A percentile compares a stretch with the other conserved stretches of the same genome.
phyloP scores from a whole-genome alignment of 2,888 invertebrate genomes.

The Ecliptopera silaceata region DNA sequence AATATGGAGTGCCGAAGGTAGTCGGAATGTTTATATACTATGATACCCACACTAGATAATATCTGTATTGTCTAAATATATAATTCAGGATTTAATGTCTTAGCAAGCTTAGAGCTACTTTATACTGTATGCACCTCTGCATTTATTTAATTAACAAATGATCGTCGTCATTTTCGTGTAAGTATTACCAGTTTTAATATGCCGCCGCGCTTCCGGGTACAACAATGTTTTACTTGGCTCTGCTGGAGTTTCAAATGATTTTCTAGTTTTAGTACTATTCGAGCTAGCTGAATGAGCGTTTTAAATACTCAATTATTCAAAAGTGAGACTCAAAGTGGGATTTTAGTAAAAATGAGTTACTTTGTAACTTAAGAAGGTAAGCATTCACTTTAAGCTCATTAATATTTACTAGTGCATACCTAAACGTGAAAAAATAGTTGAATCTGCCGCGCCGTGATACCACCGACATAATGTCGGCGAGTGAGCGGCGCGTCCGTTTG shows the following conservation, averaged over 20 bases:
- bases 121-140: background rate
- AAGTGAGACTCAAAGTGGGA: background rate
- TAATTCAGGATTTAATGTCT: background rate
- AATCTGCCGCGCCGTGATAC: constrained; percentile 16
- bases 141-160: background rate
- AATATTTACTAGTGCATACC: too few relatives aligned
- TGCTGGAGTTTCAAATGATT: background rate
- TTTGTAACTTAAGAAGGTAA: too few relatives aligned
- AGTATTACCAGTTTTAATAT: constrained; percentile 7
- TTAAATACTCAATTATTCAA: background rate
- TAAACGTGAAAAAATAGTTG: too few relatives aligned
- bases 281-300: background rate
- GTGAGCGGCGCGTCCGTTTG: constrained; percentile 13
- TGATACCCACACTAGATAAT: too few relatives aligned
- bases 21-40: too few relatives aligned
- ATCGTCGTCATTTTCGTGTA: background rate
- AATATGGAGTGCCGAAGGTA: too few relatives aligned
- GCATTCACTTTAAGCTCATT: too few relatives aligned
- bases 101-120: background rate
- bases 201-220: background rate
- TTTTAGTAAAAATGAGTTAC: too few relatives aligned
- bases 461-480: constrained; percentile 10
- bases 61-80: too few relatives aligned
- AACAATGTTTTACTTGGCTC: background rate
- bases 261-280: background rate